A percentile compares a stretch with the other conserved stretches of the same genome.
Evolutionary conservation across 2,113 vertebrate species (phyloP).

Genomic region (Istiophorus platypterus): DNA sequence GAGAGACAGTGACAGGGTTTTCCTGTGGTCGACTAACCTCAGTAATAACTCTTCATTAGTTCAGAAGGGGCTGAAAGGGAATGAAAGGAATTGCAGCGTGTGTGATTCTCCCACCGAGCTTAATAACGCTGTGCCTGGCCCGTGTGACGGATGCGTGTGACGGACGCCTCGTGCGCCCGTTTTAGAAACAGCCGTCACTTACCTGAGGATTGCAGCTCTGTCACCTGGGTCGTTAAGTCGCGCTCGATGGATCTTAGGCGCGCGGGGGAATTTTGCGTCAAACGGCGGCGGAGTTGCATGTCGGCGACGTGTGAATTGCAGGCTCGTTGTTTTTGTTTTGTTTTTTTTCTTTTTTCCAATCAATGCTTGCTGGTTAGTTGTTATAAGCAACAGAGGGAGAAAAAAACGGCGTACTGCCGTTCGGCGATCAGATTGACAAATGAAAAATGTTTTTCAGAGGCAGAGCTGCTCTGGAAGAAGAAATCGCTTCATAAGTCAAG

Average conservation of each 20-base stretch:
- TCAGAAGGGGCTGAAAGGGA: conserved; percentile 55
- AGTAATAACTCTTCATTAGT: conserved; percentile 76
- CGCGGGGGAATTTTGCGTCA: neutral
- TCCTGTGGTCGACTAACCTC: conserved; percentile 61
- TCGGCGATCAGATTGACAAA: neutral
- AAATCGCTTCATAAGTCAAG: neutral
- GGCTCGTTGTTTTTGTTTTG: too few species aligned
- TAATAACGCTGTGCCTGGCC: conserved; percentile 40
- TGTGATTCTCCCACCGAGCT: conserved; percentile 48
- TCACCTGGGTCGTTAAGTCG: conserved; percentile 37
- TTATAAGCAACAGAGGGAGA: too few species aligned
- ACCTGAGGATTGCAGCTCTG: conserved; percentile 31
- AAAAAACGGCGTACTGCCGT: too few species aligned
- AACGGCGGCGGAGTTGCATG: neutral
- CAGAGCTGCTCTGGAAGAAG: neutral
- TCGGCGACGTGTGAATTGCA: neutral
- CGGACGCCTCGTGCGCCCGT: conserved; percentile 34
- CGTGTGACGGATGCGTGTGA: conserved; percentile 46
- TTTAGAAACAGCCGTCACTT: conserved; percentile 58
- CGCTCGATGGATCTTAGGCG: conserved; percentile 26
- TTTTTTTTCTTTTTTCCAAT: too few species aligned
- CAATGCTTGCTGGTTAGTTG: neutral
- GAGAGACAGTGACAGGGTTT: conserved; percentile 58
- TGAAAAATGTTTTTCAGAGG: neutral
- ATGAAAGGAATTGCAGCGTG: conserved; percentile 57